Percentiles rank a stretch among this genome's conserved stretches.
phyloP scores from a whole-genome alignment of 2,888 invertebrate species.

The Synanthedon andrenaeformis region DNA sequence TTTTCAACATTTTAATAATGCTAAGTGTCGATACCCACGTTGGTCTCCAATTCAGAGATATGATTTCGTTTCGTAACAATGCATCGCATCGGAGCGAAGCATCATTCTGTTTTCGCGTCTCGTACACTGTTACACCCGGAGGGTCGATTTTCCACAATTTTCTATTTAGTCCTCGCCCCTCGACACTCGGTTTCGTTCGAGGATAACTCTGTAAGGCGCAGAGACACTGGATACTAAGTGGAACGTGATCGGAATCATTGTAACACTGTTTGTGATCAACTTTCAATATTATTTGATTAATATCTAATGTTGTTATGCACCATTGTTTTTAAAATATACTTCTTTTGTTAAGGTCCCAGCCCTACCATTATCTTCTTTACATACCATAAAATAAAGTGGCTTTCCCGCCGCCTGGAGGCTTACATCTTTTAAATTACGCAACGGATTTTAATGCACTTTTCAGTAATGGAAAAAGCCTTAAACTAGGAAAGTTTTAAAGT shows the following conservation, averaged over 20 bases:
- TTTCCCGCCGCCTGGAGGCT: no score
- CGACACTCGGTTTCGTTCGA: conserved; percentile 34
- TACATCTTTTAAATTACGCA: no score
- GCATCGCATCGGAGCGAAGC: background rate
- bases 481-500: no score
- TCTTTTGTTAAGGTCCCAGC: no score
- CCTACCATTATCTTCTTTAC: no score
- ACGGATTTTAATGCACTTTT: no score
- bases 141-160: conserved; percentile 15
- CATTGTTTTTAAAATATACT: no score
- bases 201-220: conserved; percentile 20
- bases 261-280: background rate
- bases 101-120: conserved; percentile 3
- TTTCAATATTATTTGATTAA: background rate
- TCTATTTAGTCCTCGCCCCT: conserved; percentile 16
- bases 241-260: conserved; percentile 26
- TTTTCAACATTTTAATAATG: background rate
- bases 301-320: no score
- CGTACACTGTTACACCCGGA: conserved; percentile 7
- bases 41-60: background rate
- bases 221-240: conserved; percentile 19
- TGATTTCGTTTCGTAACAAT: background rate
- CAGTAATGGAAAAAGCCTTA: no score
- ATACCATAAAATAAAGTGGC: no score
- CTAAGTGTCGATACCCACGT: background rate